Evolutionary conservation across 2,113 vertebrate species (phyloP), one percentile per base, ranked within the genome.

Genomic region (Rhynchopsitta pachyrhyncha): DNA sequence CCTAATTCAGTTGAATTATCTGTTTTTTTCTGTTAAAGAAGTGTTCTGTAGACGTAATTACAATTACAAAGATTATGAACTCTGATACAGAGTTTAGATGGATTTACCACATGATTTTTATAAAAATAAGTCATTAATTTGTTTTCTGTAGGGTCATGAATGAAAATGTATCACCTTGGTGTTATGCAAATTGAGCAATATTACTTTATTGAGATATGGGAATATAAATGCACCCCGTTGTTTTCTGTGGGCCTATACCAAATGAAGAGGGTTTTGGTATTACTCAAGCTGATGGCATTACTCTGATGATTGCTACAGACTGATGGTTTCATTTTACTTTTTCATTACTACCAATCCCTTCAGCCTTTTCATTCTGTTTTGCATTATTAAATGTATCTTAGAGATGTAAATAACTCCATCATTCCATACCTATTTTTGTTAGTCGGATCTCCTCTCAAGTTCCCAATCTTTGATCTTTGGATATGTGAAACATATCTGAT

Each of bases 401-500:
- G 74, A 68, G 71, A 78, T 47, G 70, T 14, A 92, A 93, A 91
- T n/a, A 12, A 31, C 67, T 47, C 87, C 23, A 82, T 85, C 37
- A 76, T 76, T 88, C n/a, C 49, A 31, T 69, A 60, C 74, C 35
- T 64, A 42, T 18, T 80, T 67, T 84, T 74, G 6, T 62, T 37
- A 35, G 41, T 1, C 74, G 31, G 52, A 44, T 83, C 68, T 90
- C 68, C 82, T 93, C 86, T 80, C 64, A 77, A 88, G 78, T 59
- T 94, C 70, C 44, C 33, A 35, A 39, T 59, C 85, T 94, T 96
- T 94, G 86, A 81, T 95, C 77, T 95, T 55, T 18, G 69, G 37
- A 29, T 90, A 17, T 17, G 24, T 18, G 60, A 85, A 35, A 49
- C 31, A 6, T 63, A 83, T 85, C 88, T 94, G 82, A 81, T 70